Evolutionary conservation across 2,113 vertebrate genomes (phyloP), one percentile per base, ranked within the genome.

Genomic region (Ancistrus triradiatus): DNA sequence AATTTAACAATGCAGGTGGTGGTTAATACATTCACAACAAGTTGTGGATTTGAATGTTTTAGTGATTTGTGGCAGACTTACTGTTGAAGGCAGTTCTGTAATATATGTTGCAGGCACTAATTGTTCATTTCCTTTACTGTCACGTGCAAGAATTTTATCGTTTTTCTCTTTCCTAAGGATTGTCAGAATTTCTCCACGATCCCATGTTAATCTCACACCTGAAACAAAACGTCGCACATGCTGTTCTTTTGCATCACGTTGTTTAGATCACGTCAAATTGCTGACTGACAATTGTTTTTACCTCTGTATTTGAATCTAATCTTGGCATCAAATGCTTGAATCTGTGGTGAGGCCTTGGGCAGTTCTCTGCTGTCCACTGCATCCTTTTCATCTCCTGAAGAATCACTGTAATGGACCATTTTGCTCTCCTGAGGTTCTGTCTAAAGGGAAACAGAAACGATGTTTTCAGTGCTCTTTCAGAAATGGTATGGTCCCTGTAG

Each of bases 221-320:
- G 37, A 31, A 63, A 13, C 27, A 38, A 37, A 52, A 19, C 7
- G 11, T 14, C 14, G 11, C n/a, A 17, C 2, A 10, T 47, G 8
- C 18, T 64, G 13, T 17, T n/a, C n/a, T n/a, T n/a, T n/a, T n/a
- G n/a, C n/a, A 17, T n/a, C 13, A 56, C 7, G 10, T 55, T 7
- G n/a, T 40, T 10, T 15, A 53, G 11, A 35, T 18, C 8, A 3
- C 13, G 31, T 42, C 3, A 5, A 51, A 21, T n/a, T n/a, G n/a
- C n/a, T n/a, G n/a, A n/a, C n/a, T n/a, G n/a, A n/a, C n/a, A n/a
- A n/a, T n/a, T 15, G 13, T 3, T 40, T 21, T n/a, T 77, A 87
- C 88, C 87, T 87, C 66, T 70, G 75, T 66, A 84, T 77, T 53
- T 76, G 60, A 82, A 83, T 38, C 76, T 72, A 27, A 78, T 49